phyloP scores from a whole-genome alignment of 2,113 vertebrate genomes.

The Okapia johnstoni region DNA sequence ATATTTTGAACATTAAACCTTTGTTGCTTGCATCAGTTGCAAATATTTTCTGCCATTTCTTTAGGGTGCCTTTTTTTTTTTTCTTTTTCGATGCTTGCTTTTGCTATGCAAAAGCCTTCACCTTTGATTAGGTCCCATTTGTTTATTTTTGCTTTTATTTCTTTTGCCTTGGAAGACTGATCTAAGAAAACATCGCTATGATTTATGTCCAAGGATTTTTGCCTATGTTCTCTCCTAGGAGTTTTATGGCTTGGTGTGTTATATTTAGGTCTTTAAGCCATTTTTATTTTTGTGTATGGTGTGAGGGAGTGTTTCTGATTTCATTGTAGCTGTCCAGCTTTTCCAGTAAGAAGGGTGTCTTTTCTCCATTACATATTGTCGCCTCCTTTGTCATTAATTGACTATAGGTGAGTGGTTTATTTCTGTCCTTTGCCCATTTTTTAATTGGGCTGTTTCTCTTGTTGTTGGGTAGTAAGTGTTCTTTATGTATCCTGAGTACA shows the following conservation, averaged over 20 bases:
- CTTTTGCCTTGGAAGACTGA: neutral
- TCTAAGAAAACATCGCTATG: neutral
- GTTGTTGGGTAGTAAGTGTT: neutral
- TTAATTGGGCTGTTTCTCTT: neutral
- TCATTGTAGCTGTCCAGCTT: neutral
- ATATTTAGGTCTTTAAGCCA: neutral
- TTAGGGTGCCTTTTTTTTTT: neutral
- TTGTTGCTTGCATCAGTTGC: neutral
- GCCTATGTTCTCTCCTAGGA: neutral
- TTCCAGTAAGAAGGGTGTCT: neutral
- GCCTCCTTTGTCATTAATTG: neutral
- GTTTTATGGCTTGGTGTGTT: neutral
- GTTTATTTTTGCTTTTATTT: neutral
- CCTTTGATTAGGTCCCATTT: neutral
- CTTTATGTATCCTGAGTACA: neutral
- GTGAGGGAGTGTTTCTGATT: neutral
- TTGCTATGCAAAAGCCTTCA: neutral
- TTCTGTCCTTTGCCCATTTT: neutral
- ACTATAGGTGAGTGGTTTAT: neutral
- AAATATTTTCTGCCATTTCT: neutral
- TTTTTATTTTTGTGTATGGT: neutral
- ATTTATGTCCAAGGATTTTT: neutral
- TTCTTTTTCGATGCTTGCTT: neutral
- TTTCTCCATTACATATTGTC: neutral
- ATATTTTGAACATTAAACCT: neutral